Conservation (phyloP, 2,888 invertebrate genomes). For the Polyommatus iphigenia region DNA sequence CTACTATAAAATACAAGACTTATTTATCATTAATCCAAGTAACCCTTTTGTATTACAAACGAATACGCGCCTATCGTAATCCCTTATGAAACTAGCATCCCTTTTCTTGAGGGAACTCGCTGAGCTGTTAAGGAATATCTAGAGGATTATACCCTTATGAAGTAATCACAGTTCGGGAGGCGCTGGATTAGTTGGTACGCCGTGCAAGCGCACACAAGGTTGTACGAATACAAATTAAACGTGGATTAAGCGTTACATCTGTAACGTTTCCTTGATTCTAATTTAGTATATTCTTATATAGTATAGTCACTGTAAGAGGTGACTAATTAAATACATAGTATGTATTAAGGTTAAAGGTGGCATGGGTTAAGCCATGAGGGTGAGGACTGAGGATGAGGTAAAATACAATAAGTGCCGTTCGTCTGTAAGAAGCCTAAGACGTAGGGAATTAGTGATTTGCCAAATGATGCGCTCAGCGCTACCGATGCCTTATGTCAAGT, state of each 20-base stretch:
- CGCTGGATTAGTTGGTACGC: conserved; percentile 18
- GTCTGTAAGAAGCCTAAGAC: too few relatives aligned
- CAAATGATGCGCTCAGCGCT: too few relatives aligned
- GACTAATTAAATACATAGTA: too few relatives aligned
- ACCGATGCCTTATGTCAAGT: too few relatives aligned
- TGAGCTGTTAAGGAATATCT: neutral
- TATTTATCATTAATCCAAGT: neutral
- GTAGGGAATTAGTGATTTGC: too few relatives aligned
- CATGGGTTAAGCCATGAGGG: too few relatives aligned
- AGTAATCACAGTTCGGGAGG: conserved; percentile 20
- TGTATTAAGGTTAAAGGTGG: too few relatives aligned
- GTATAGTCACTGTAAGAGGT: too few relatives aligned
- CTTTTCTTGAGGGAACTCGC: conserved; percentile 13
- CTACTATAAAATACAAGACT: neutral
- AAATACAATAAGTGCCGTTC: too few relatives aligned
- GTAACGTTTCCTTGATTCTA: neutral
- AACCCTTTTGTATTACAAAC: neutral
- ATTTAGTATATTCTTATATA: neutral
- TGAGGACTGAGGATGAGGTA: too few relatives aligned
- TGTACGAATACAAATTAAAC: neutral
- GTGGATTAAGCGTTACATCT: neutral
- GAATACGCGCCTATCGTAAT: neutral
- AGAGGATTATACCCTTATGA: conserved; percentile 8
- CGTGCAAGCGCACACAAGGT: conserved; percentile 7
- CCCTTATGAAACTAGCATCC: conserved; percentile 1